phyloP scores from a whole-genome alignment of 1,140 invertebrate species.

The Aradophagus sp. region DNA sequence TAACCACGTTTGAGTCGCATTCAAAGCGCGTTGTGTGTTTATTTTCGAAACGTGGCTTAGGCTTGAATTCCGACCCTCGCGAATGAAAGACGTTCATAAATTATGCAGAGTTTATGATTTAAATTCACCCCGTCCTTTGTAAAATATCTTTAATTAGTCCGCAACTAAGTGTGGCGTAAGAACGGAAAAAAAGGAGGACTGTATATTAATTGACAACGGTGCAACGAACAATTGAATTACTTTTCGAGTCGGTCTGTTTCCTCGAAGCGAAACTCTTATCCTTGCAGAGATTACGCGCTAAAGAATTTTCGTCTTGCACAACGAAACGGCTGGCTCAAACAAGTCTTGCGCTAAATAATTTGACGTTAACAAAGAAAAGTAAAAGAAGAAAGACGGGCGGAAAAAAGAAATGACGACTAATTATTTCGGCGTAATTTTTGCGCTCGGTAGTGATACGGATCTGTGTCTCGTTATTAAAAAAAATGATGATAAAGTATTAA shows the following conservation, averaged over 20 bases:
- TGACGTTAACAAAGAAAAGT: constrained; percentile 3
- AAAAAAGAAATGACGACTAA: constrained; percentile 19
- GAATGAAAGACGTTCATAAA: constrained; percentile 34
- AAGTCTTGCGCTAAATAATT: constrained; percentile 4
- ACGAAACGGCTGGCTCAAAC: too few species aligned
- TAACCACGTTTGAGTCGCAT: too few species aligned
- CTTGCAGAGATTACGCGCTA: too few species aligned
- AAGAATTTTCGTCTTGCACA: too few species aligned
- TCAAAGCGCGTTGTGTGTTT: too few species aligned
- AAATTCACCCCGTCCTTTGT: constrained; percentile 41
- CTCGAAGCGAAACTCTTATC: neutral
- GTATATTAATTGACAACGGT: too few species aligned
- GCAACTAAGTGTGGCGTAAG: too few species aligned
- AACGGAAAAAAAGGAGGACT: too few species aligned
- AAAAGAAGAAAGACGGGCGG: constrained; percentile 19
- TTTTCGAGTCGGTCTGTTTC: constrained; percentile 11
- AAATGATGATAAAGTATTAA: constrained; percentile 55
- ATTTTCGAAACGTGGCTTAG: constrained; percentile 19
- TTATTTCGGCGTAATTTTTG: constrained; percentile 44
- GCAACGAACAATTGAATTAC: constrained; percentile 32
- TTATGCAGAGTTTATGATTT: constrained; percentile 46
- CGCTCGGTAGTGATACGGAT: constrained; percentile 39
- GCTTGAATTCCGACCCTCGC: constrained; percentile 18
- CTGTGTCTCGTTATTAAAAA: constrained; percentile 49
- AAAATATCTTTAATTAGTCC: too few species aligned